Evolutionary conservation across 2,113 vertebrate genomes (phyloP).

Genomic region (Eulemur rufifrons): DNA sequence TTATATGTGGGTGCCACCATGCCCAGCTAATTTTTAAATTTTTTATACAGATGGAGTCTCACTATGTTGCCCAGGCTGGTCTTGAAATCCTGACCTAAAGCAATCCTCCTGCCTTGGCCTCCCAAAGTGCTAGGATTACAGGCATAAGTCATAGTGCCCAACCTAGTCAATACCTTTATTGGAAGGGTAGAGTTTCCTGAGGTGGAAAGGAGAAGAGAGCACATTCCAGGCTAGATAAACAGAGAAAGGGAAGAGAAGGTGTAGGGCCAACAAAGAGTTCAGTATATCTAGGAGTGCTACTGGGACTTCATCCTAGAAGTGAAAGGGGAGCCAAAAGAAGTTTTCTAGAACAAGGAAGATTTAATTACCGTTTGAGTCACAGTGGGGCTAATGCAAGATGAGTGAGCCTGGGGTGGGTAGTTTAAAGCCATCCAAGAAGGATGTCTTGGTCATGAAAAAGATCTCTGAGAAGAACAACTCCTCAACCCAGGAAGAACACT

Average conservation of each 20-base stretch:
- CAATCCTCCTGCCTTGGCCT: too few relatives aligned
- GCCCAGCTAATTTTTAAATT: too few relatives aligned
- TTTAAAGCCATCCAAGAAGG: neutral
- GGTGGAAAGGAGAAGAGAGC: neutral
- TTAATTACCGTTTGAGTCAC: neutral
- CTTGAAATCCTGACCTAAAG: too few relatives aligned
- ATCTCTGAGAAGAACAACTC: neutral
- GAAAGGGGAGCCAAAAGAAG: neutral
- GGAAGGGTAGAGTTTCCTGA: neutral
- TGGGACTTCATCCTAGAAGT: neutral
- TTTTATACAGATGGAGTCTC: too few relatives aligned
- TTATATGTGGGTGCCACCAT: too few relatives aligned
- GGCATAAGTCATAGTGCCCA: too few relatives aligned
- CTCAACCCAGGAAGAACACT: neutral
- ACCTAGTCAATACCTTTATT: neutral
- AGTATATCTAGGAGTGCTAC: neutral
- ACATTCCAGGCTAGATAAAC: slow-evolving; percentile 28
- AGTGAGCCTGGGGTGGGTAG: neutral
- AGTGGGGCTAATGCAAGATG: neutral
- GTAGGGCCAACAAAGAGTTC: neutral
- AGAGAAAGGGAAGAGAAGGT: neutral
- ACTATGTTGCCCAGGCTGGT: too few relatives aligned
- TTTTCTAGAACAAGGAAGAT: slow-evolving; percentile 1
- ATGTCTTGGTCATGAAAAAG: neutral
- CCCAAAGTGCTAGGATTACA: too few relatives aligned